Conservation (phyloP, 1,140 invertebrate genomes). For the Aphidius gifuensis region DNA sequence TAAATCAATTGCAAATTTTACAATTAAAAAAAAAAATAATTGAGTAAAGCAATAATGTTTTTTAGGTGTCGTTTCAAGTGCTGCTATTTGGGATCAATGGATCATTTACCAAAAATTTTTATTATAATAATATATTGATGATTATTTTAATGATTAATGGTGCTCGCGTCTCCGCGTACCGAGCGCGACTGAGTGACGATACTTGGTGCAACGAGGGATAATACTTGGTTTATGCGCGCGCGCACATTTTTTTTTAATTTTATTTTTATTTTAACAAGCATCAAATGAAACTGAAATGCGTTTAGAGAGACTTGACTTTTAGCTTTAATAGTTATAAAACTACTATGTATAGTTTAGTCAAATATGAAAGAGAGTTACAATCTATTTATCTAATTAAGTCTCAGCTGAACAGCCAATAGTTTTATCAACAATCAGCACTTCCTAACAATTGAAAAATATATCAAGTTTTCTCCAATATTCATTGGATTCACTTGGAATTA, state of each 20-base stretch:
- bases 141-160: conserved; percentile 20
- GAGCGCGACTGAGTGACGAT: conserved; percentile 43
- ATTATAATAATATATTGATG: conserved; percentile 5
- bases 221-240: conserved; percentile 15
- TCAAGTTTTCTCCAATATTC: too few species aligned
- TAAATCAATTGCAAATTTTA: too few species aligned
- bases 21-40: too few species aligned
- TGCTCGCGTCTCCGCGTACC: conserved; percentile 43
- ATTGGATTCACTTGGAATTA: too few species aligned
- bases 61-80: not conserved
- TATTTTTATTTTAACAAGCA: conserved; percentile 11
- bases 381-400: too few species aligned
- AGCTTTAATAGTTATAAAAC: too few species aligned
- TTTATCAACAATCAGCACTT: conserved; percentile 19
- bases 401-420: conserved; percentile 19
- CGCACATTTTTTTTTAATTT: conserved; percentile 9
- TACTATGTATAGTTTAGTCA: not conserved
- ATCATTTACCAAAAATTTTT: not conserved
- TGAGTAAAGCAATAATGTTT: too few species aligned
- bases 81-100: not conserved
- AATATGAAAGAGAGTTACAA: too few species aligned
- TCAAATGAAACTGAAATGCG: conserved; percentile 30
- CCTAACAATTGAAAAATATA: too few species aligned
- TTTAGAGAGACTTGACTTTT: too few species aligned
- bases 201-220: conserved; percentile 9